Base-by-base conservation (phyloP, 2,113 vertebrate genomes). In the Brachypteracias leptosomus region DNA sequence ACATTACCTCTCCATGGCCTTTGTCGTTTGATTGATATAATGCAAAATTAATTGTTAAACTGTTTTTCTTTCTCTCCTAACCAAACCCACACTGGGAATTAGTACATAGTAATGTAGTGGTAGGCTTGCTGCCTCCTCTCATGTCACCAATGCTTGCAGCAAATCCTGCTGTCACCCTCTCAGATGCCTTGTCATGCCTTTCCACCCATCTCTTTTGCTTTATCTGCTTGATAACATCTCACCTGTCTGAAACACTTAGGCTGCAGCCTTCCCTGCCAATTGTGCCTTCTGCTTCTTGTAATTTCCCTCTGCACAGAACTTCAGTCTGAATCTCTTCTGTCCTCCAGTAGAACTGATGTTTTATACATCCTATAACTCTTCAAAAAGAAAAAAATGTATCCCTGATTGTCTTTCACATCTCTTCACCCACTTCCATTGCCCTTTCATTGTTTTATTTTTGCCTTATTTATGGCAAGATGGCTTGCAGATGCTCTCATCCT, bases 401-500 rank as follows among this genome's bases (percentile, higher is more conserved):
- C 35, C 44, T 25, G 20, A 52, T 93, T 90, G 74, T 74, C 44
- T 93, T 78, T 85, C 57, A 75, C 47, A 52, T 33, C 89, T 90
- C 76, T 85, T 91, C 65, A 68, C 29, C 15, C 24, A 13, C 13
- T 89, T 87, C 61, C 28, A n/a, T 35, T 84, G 76, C 65, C 44
- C 33, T 33, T 77, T 80, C 47, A 77, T 78, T 87, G 61, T 75
- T 86, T 71, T 95, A 47, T 74, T 95, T 52, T 51, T 84, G 67
- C 59, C 38, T 11, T 89, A 89, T 97, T 93, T 92, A 84, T 97
- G 82, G 24, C 63, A 81, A 46, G 35, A 75, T 79, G 67, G 73
- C 73, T 81, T 46, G 22, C 36, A 68, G 52, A 72, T 87, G 52
- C 44, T 90, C 44, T 85, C 12, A 16, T 77, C 76, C 52, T 87